Percentiles rank a stretch among this genome's conserved stretches.
Conservation (phyloP, 1,140 invertebrate species). For the Cryptotermes secundus region DNA sequence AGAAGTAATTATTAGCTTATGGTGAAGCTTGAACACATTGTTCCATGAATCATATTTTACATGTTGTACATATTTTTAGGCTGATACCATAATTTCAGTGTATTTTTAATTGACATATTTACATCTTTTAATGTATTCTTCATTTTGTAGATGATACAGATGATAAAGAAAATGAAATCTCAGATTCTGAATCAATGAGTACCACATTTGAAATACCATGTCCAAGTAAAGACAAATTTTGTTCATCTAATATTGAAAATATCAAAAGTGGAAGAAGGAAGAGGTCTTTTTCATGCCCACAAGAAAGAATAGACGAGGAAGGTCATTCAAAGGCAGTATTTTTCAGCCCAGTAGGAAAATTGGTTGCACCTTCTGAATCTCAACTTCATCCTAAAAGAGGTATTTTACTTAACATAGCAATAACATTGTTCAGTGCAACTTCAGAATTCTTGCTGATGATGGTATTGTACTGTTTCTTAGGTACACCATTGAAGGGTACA, state of each 20-base stretch:
- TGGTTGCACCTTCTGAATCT: neutral
- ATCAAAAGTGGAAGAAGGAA: neutral
- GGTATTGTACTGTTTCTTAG: neutral
- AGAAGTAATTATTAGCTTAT: too few species aligned
- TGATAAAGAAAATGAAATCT: neutral
- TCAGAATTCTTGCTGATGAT: too few species aligned
- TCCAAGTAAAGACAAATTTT: neutral
- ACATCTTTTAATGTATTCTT: neutral
- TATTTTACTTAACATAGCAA: neutral
- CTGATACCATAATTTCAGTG: too few species aligned
- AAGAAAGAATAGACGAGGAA: too few species aligned
- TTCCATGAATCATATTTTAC: too few species aligned
- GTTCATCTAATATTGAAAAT: neutral
- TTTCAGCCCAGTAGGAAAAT: neutral
- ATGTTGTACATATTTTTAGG: too few species aligned
- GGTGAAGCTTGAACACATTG: too few species aligned
- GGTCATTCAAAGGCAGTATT: neutral
- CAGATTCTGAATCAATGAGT: neutral
- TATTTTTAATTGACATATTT: too few species aligned
- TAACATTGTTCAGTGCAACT: too few species aligned
- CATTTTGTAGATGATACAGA: neutral
- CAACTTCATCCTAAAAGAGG: neutral
- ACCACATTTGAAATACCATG: neutral
- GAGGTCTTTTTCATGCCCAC: neutral
- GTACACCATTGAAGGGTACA: neutral